Conservation (phyloP, 1,140 invertebrate genomes). For the Ladona fulva region DNA sequence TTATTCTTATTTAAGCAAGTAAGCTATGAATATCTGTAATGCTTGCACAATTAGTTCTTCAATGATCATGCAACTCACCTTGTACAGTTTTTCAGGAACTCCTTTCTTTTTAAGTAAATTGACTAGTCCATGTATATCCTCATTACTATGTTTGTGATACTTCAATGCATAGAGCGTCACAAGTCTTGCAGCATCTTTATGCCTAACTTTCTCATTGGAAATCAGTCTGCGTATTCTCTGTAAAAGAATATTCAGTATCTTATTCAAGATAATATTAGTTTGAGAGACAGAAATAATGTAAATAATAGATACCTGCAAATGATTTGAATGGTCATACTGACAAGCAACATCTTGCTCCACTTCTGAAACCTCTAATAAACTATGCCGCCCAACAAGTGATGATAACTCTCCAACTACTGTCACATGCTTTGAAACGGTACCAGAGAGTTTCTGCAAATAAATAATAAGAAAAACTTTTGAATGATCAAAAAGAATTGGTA, state of each 20-base stretch:
- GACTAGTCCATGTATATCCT: conserved; percentile 65
- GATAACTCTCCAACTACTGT: conserved; percentile 93
- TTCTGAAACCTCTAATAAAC: conserved; percentile 88
- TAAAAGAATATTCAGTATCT: neutral
- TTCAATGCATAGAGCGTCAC: conserved; percentile 89
- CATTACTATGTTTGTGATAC: conserved; percentile 83
- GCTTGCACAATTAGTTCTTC: no score
- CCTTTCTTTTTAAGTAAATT: conserved; percentile 62
- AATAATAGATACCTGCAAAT: conserved; percentile 40
- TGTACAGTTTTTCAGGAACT: conserved; percentile 46
- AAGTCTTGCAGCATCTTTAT: conserved; percentile 75
- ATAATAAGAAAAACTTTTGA: no score
- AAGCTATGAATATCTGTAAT: no score
- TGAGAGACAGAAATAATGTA: neutral
- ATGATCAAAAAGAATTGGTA: no score
- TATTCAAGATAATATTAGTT: neutral
- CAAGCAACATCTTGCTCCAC: conserved; percentile 93
- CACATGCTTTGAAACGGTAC: conserved; percentile 95
- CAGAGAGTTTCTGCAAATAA: conserved; percentile 80
- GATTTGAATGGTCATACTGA: conserved; percentile 82
- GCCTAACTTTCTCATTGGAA: conserved; percentile 55
- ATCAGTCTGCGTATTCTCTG: conserved; percentile 31
- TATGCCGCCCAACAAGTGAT: conserved; percentile 63
- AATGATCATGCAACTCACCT: no score
- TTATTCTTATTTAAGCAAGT: no score